phyloP scores from a whole-genome alignment of 2,888 invertebrate species.

The Sepiola atlantica region DNA sequence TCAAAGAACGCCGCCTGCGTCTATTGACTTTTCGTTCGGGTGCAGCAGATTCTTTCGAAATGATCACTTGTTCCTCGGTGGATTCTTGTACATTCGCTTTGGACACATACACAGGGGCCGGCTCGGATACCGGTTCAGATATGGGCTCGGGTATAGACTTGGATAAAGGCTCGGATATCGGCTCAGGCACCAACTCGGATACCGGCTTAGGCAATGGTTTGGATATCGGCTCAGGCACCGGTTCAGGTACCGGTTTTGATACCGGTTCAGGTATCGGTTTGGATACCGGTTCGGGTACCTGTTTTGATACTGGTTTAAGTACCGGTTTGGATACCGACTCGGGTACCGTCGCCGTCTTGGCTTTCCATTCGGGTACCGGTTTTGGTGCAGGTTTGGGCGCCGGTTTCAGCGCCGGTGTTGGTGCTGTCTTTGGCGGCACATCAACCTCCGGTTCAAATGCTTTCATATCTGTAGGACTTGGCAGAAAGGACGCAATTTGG shows the following conservation, averaged over 20 bases:
- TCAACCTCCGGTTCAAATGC: not conserved
- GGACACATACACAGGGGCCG: not conserved
- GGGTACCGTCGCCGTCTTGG: not conserved
- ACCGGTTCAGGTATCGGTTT: not conserved
- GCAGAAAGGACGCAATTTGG: not conserved
- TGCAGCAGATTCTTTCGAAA: not conserved
- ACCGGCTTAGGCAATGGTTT: not conserved
- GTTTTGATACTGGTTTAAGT: not conserved
- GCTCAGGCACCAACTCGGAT: not conserved
- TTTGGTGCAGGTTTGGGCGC: not conserved
- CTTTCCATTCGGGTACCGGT: not conserved
- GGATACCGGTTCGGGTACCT: not conserved
- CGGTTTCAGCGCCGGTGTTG: not conserved
- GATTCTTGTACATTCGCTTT: not conserved
- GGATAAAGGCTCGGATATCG: not conserved
- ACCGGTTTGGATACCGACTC: not conserved
- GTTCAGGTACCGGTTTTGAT: not conserved
- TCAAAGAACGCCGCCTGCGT: not conserved
- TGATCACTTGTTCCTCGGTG: not conserved
- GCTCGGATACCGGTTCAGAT: not conserved
- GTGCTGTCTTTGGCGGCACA: constrained; percentile 1
- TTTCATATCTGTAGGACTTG: not conserved
- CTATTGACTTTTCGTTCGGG: not conserved
- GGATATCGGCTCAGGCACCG: not conserved
- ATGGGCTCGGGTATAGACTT: not conserved